Evolutionary conservation across 1,140 invertebrate species (phyloP).

Genomic region (Planococcus citri): DNA sequence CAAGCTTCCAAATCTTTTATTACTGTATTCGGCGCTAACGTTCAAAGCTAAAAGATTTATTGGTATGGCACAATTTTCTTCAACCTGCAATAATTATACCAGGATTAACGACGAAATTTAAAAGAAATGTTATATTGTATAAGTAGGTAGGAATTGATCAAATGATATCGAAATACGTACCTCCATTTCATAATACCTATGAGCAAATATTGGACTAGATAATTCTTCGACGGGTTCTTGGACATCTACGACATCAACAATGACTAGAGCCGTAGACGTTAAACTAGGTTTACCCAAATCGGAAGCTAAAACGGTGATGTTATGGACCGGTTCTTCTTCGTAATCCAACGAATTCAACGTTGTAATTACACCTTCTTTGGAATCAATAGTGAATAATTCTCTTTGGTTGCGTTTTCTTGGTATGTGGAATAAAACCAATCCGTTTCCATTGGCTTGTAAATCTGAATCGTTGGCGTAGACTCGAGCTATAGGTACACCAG

Average conservation of each 20-base stretch:
- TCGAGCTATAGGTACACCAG: constrained; percentile 52
- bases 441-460: constrained; percentile 64
- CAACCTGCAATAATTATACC: constrained; percentile 40
- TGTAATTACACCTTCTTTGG: constrained; percentile 63
- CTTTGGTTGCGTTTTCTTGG: constrained; percentile 43
- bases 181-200: constrained; percentile 63
- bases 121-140: background rate
- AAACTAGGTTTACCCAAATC: constrained; percentile 69
- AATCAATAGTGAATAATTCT: constrained; percentile 63
- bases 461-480: constrained; percentile 76
- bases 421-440: constrained; percentile 59
- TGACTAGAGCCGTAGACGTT: constrained; percentile 59
- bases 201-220: constrained; percentile 45
- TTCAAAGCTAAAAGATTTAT: constrained; percentile 55
- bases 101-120: no score
- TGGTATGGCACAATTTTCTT: constrained; percentile 57
- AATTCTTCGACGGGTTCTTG: constrained; percentile 36
- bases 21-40: constrained; percentile 41
- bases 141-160: background rate
- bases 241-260: constrained; percentile 50
- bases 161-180: constrained; percentile 22
- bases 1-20: constrained; percentile 28
- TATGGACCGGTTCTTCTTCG: constrained; percentile 49
- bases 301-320: constrained; percentile 65
- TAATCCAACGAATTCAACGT: constrained; percentile 61